A percentile compares a stretch with the other conserved stretches of the same genome.
These are phyloP conservation scores for Larimichthys crocea DNA, from an alignment of 2,113 vertebrate genomes.

Conservation along the genomic window DNA sequence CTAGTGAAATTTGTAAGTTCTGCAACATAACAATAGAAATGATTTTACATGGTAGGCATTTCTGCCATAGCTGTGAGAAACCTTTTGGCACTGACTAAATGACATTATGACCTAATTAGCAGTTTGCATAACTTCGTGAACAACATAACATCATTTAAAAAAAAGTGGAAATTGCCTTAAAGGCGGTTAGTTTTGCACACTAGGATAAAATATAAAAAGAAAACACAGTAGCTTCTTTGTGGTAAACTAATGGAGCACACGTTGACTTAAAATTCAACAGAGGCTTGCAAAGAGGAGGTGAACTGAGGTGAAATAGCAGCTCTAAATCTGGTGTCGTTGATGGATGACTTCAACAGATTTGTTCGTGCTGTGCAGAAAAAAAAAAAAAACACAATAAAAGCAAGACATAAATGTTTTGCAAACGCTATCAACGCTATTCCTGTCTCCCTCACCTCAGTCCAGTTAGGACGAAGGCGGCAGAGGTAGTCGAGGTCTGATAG, in stretches of 20 bases:
- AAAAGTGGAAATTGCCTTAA: conserved; percentile 13
- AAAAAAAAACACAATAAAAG: not conserved
- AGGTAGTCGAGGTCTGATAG: conserved; percentile 87
- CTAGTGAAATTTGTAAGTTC: not conserved
- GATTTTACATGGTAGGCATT: not conserved
- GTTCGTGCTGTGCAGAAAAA: not conserved
- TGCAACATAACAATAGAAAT: not conserved
- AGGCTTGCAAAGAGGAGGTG: too few species aligned
- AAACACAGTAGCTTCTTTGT: not conserved
- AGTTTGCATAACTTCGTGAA: conserved; percentile 60
- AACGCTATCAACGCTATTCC: not conserved
- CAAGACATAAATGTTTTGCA: too few species aligned
- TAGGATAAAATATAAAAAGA: not conserved
- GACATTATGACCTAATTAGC: conserved; percentile 57
- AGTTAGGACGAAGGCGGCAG: conserved; percentile 84
- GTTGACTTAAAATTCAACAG: not conserved
- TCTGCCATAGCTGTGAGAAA: conserved; percentile 11
- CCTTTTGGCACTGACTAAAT: conserved; percentile 45
- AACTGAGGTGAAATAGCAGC: not conserved
- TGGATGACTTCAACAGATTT: not conserved
- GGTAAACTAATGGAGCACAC: not conserved
- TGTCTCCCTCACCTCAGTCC: conserved; percentile 82
- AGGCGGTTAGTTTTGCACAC: not conserved
- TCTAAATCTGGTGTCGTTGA: not conserved
- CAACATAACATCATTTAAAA: conserved; percentile 65